Conservation (phyloP, 1,140 invertebrate species). For the Lineus longissimus region DNA sequence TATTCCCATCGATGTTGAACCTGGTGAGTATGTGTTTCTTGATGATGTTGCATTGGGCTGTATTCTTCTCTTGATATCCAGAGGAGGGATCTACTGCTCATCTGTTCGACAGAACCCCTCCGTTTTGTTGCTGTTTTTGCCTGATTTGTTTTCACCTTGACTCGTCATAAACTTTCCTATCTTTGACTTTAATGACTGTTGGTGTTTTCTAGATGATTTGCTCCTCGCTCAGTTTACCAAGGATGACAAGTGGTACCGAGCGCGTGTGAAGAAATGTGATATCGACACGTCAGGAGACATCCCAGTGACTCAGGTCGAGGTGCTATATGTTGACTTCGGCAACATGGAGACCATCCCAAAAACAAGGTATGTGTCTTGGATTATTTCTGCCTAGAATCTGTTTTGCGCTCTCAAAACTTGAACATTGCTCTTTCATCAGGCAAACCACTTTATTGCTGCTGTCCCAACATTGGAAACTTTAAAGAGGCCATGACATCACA, state of each 20-base stretch:
- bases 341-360: slow-evolving; percentile 37
- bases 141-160: neutral
- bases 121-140: too few relatives aligned
- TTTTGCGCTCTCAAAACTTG: too few relatives aligned
- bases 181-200: neutral
- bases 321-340: slow-evolving; percentile 59
- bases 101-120: too few relatives aligned
- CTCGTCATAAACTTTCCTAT: neutral
- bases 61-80: too few relatives aligned
- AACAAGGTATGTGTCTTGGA: slow-evolving; percentile 24
- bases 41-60: too few relatives aligned
- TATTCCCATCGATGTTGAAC: neutral
- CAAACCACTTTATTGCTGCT: too few relatives aligned
- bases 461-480: too few relatives aligned
- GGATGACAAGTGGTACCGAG: slow-evolving; percentile 45
- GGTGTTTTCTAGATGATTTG: slow-evolving; percentile 45
- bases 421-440: too few relatives aligned
- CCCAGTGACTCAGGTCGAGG: slow-evolving; percentile 31
- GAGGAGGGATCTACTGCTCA: too few relatives aligned
- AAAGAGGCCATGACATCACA: too few relatives aligned
- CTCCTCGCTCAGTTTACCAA: slow-evolving; percentile 45
- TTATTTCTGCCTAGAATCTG: neutral
- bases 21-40: neutral
- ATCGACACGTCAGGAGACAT: neutral
- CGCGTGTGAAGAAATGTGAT: slow-evolving; percentile 19